Conservation (phyloP, 2,797 vertebrate species). For the Borostomias antarcticus region DNA sequence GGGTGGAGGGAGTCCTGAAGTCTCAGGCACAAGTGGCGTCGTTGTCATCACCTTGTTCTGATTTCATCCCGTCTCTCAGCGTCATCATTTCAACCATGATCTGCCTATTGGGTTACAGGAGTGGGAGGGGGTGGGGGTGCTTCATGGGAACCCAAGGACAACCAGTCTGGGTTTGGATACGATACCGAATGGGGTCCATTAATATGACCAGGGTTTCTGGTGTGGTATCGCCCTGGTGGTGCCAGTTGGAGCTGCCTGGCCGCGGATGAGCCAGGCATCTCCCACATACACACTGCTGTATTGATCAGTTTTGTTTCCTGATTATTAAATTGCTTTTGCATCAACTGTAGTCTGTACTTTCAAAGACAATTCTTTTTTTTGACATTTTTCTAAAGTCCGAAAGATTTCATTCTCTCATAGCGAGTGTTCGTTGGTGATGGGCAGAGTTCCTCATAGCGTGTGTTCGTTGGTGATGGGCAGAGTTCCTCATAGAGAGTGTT, state of each 20-base stretch:
- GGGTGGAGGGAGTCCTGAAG: conserved; percentile 49
- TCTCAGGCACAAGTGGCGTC: conserved; percentile 77
- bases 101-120: conserved; percentile 72
- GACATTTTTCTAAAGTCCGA: neutral
- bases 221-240: conserved; percentile 64
- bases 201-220: conserved; percentile 74
- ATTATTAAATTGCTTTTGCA: too few relatives aligned
- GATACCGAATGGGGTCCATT: conserved; percentile 63
- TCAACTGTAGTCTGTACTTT: too few relatives aligned
- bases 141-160: conserved; percentile 79
- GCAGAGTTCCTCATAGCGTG: conserved; percentile 2
- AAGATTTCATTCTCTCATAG: neutral
- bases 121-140: conserved; percentile 55
- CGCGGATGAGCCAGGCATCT: too few relatives aligned
- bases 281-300: too few relatives aligned
- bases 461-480: too few relatives aligned
- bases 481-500: conserved; percentile 27
- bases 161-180: conserved; percentile 37
- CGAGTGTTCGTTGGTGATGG: too few relatives aligned
- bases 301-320: too few relatives aligned
- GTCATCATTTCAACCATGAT: conserved; percentile 68
- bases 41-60: conserved; percentile 83
- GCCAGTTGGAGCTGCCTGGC: conserved; percentile 65
- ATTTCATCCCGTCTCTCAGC: conserved; percentile 82
- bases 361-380: neutral